Conservation (phyloP, 2,113 vertebrate species). For the Zeus faber region DNA sequence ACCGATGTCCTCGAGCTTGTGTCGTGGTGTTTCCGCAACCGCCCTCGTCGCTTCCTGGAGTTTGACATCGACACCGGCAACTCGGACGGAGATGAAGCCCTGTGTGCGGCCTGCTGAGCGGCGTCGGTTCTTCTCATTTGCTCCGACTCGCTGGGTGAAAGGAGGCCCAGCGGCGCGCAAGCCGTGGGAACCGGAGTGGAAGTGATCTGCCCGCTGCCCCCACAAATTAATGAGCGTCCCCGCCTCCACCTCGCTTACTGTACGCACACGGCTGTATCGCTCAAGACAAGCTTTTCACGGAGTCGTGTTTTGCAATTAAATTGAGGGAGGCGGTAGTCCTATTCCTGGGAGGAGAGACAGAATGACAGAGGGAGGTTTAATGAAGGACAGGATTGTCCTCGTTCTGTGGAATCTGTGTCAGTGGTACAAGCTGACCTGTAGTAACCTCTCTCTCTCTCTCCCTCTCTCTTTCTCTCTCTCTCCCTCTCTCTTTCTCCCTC, state of each 20-base stretch:
- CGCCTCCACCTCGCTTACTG: conserved; percentile 20
- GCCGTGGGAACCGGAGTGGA: conserved; percentile 58
- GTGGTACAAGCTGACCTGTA: conserved; percentile 32
- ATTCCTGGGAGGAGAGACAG: too few relatives aligned
- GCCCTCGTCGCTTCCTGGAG: too few relatives aligned
- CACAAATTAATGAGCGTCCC: conserved; percentile 35
- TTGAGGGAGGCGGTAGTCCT: too few relatives aligned
- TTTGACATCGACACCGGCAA: too few relatives aligned
- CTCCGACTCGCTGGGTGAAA: conserved; percentile 52
- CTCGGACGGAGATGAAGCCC: too few relatives aligned
- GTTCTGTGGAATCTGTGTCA: conserved; percentile 50
- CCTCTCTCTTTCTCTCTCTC: background rate
- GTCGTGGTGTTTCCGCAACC: too few relatives aligned
- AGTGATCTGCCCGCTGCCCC: conserved; percentile 42
- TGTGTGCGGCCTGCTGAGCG: conserved; percentile 32
- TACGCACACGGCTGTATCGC: background rate
- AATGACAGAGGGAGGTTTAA: too few relatives aligned
- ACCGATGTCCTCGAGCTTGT: too few relatives aligned
- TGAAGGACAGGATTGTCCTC: conserved; percentile 32
- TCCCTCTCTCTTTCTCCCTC: background rate
- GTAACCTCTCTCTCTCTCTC: conserved; percentile 31
- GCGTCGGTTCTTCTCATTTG: conserved; percentile 43
- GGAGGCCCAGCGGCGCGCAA: conserved; percentile 1
- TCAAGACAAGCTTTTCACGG: background rate
- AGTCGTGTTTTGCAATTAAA: too few relatives aligned